These are phyloP conservation scores for Salticus scenicus DNA, from an alignment of 2,888 invertebrate species.

Conservation along the genomic window DNA sequence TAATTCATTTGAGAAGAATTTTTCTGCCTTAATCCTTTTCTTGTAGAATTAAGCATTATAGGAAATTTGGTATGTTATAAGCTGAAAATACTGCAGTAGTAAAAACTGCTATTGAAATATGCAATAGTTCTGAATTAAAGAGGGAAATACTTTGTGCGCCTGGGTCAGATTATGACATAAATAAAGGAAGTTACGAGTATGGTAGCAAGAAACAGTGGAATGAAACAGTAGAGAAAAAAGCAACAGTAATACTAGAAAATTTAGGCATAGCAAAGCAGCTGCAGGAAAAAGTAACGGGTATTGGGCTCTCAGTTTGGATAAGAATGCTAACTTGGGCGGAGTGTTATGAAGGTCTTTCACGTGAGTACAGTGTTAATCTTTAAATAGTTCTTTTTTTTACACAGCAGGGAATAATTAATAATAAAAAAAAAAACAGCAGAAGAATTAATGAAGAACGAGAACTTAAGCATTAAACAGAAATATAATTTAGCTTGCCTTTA, in stretches of 20 bases:
- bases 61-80: background rate
- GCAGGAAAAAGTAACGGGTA: constrained; percentile 25
- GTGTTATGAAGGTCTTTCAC: constrained; percentile 34
- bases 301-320: constrained; percentile 27
- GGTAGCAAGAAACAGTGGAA: constrained; percentile 26
- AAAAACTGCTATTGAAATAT: constrained; percentile 40
- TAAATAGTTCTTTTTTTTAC: constrained; percentile 30
- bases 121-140: constrained; percentile 23
- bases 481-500: constrained; percentile 41
- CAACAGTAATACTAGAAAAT: constrained; percentile 25
- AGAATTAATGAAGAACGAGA: constrained; percentile 21
- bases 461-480: background rate
- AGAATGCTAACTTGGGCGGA: constrained; percentile 45
- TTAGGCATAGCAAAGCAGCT: background rate
- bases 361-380: constrained; percentile 18
- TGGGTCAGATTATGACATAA: constrained; percentile 18
- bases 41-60: too few relatives aligned
- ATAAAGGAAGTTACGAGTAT: background rate
- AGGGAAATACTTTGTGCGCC: constrained; percentile 25
- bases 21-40: too few relatives aligned
- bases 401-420: constrained; percentile 13
- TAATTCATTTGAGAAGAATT: too few relatives aligned
- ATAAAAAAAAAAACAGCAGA: constrained; percentile 26
- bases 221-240: constrained; percentile 34
- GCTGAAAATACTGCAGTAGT: constrained; percentile 29